Evolutionary conservation across 2,797 vertebrate genomes (phyloP).

Genomic region (Premnoplex brunnescens): DNA sequence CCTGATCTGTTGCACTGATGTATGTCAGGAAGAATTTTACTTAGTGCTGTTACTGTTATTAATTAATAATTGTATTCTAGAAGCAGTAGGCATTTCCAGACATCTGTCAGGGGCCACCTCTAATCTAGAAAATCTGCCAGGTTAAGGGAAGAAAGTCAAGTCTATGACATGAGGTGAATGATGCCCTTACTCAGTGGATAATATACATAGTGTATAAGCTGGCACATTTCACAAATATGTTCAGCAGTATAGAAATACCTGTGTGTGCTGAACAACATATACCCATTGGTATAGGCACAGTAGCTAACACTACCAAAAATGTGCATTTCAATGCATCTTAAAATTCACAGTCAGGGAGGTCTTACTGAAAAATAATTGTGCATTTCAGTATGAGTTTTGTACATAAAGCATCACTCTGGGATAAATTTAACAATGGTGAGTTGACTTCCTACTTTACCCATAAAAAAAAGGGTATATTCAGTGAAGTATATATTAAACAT

Average conservation of each 20-base stretch:
- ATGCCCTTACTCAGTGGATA: not conserved
- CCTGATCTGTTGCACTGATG: not conserved
- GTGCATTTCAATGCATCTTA: not conserved
- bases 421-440: not conserved
- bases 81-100: not conserved
- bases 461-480: not conserved
- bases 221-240: not conserved
- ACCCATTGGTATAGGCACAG: not conserved
- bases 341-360: not conserved
- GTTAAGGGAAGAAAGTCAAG: not conserved
- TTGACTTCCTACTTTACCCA: not conserved
- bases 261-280: not conserved
- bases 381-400: not conserved
- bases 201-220: not conserved
- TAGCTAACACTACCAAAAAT: not conserved
- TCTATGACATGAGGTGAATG: not conserved
- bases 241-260: not conserved
- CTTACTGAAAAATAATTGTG: not conserved
- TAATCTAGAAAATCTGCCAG: not conserved
- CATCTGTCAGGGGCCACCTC: not conserved
- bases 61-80: not conserved
- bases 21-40: not conserved
- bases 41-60: not conserved
- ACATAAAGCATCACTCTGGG: not conserved
- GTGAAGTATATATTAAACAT: not conserved